Base-by-base conservation (phyloP, 2,113 vertebrate species). In the Spea multiplicata region DNA sequence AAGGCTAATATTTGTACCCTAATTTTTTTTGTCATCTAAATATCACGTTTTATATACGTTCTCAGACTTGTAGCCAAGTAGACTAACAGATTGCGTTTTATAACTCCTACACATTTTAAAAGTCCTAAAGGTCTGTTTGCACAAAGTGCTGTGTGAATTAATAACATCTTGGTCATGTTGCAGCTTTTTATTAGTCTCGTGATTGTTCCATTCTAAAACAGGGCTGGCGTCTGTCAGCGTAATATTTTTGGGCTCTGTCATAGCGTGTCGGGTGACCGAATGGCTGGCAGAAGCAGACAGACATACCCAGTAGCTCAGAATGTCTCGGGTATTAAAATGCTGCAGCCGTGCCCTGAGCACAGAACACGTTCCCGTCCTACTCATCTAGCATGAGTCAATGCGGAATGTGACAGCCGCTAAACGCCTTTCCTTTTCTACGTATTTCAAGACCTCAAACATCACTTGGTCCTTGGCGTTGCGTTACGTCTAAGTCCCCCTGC, bases 301-400 rank as follows among this genome's bases (percentile, higher is more conserved):
- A 76, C 45, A 14, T 69, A 69, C 30, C 66, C 75, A 44, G 66
- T 44, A 69, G 62, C 46, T 50, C 12, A 53, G 73, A 13, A 6
- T 30, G 61, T 7, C 61, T 64, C 61, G 30, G 55, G 9, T 59
- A 13, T 59, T 59, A 59, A 59, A 9, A 59, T 59, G 55, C 9
- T 7, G 9, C 50, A 52, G 50, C 55, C 55, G 9, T 1, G 55
- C 12, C 55, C 14, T 30, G 30, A 30, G 30, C 30, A 2, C 30
- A 30, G 30, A 30, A 30, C 30, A 30, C 30, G 30, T 59, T 13
- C 12, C 55, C 10, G 50, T 2, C 55, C 14, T 13, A 13, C 55
- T 59, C 55, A 8, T 13, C 14, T 30, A 13, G 4, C 50, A 2
- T 10, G 9, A 52, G 50, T 52, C 50, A 52, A 52, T 10, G 50